Evolutionary conservation across 2,888 invertebrate species (phyloP).

Genomic region (Apodemia duryi): DNA sequence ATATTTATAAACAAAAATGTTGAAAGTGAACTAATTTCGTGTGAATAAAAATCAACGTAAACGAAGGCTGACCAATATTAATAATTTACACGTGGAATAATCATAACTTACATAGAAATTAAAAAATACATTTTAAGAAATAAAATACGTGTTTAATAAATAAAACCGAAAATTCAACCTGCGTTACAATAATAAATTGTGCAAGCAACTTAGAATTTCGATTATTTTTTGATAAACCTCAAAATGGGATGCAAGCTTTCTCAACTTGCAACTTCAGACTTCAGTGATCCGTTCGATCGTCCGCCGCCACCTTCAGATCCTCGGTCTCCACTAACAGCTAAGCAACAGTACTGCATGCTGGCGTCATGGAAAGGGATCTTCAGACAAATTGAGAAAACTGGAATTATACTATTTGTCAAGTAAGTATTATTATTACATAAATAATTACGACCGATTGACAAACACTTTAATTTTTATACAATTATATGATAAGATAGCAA

Average conservation of each 20-base stretch:
- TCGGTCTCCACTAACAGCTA: conserved; percentile 88
- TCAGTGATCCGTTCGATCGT: conserved; percentile 71
- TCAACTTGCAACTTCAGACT: conserved; percentile 81
- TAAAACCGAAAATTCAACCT: background rate
- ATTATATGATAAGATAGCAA: no score
- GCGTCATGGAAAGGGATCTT: conserved; percentile 95
- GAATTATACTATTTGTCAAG: conserved; percentile 93
- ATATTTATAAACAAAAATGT: no score
- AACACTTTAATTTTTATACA: no score
- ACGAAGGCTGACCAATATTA: no score
- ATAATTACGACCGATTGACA: no score
- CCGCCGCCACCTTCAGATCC: conserved; percentile 86
- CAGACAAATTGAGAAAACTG: conserved; percentile 91
- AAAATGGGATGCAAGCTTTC: conserved; percentile 87
- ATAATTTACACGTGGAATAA: no score
- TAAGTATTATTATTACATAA: conserved; percentile 72
- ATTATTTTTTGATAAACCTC: background rate
- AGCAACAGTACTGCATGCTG: conserved; percentile 92
- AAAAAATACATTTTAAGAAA: background rate
- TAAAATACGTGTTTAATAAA: background rate
- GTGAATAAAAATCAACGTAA: no score
- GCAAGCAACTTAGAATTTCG: background rate
- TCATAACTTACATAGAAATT: no score
- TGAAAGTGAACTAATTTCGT: no score
- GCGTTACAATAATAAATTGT: background rate